Conservation (phyloP, 2,797 vertebrate species). For the Rhabdophis nuchalis region DNA sequence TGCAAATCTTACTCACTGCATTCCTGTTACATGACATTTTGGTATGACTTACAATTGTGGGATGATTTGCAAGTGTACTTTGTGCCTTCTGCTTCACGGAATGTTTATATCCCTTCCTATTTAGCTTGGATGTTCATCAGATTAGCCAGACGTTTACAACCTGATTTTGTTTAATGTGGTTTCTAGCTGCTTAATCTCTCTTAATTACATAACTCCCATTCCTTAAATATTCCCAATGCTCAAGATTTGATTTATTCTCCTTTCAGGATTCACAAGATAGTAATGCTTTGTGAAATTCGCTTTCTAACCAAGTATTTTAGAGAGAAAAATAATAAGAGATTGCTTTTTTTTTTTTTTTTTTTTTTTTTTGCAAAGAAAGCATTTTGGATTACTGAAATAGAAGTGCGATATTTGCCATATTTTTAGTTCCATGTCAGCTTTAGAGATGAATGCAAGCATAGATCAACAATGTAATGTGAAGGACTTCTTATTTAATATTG, state of each 20-base stretch:
- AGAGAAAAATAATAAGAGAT: neutral
- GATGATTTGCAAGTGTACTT: neutral
- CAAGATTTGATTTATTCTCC: neutral
- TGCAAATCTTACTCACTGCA: neutral
- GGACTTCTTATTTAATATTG: neutral
- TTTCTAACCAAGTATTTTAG: neutral
- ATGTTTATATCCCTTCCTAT: neutral
- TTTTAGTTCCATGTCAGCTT: neutral
- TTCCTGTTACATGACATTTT: neutral
- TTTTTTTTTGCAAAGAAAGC: neutral
- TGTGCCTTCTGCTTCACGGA: neutral
- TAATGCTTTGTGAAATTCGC: neutral
- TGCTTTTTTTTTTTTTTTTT: neutral
- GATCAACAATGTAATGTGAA: neutral
- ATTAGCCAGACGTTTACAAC: neutral
- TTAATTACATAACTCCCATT: neutral
- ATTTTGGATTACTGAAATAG: neutral
- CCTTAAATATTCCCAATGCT: neutral
- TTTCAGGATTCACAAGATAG: neutral
- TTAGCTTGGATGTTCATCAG: conserved; percentile 11
- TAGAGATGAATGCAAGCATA: neutral
- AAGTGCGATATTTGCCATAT: neutral
- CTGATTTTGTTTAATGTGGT: neutral
- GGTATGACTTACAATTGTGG: neutral
- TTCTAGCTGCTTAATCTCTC: neutral